Evolutionary conservation across 2,113 vertebrate genomes (phyloP).

Genomic region (Petrocephalus zakoni): DNA sequence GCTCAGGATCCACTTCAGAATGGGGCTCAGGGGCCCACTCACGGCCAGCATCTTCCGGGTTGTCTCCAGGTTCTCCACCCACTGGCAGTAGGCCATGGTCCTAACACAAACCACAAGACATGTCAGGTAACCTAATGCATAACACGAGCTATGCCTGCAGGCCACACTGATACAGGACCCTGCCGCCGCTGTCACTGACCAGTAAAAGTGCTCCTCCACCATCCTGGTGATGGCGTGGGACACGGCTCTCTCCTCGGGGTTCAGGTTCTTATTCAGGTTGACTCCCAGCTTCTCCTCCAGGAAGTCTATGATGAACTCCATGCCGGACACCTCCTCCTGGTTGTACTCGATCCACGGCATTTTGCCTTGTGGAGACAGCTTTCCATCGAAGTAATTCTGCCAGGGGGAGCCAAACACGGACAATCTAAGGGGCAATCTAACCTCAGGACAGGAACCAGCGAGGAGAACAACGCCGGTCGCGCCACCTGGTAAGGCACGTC

Average conservation of each 20-base stretch:
- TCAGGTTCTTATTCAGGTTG: constrained; percentile 84
- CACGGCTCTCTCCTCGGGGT: constrained; percentile 79
- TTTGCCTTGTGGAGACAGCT: constrained; percentile 91
- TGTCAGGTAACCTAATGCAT: not conserved
- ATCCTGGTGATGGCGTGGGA: constrained; percentile 89
- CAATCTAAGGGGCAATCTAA: not conserved
- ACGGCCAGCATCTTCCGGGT: constrained; percentile 90
- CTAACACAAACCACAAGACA: constrained; percentile 50
- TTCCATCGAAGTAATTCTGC: constrained; percentile 96
- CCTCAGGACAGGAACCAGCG: not conserved
- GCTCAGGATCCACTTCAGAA: constrained; percentile 92
- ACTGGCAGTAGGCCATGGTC: constrained; percentile 95
- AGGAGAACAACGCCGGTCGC: not conserved
- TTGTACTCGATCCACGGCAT: constrained; percentile 99
- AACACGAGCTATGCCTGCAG: not conserved
- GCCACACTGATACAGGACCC: not conserved
- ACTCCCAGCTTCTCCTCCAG: constrained; percentile 90
- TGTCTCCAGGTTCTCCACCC: constrained; percentile 94
- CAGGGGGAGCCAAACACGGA: not conserved
- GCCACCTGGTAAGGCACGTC: constrained; percentile 94
- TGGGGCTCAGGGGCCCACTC: constrained; percentile 83
- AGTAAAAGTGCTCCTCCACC: constrained; percentile 98
- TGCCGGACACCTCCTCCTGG: constrained; percentile 81
- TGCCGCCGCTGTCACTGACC: constrained; percentile 61
- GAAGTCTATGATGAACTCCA: constrained; percentile 98